Evolutionary conservation across 2,113 vertebrate species (phyloP).

Genomic region (Eublepharis macularius): DNA sequence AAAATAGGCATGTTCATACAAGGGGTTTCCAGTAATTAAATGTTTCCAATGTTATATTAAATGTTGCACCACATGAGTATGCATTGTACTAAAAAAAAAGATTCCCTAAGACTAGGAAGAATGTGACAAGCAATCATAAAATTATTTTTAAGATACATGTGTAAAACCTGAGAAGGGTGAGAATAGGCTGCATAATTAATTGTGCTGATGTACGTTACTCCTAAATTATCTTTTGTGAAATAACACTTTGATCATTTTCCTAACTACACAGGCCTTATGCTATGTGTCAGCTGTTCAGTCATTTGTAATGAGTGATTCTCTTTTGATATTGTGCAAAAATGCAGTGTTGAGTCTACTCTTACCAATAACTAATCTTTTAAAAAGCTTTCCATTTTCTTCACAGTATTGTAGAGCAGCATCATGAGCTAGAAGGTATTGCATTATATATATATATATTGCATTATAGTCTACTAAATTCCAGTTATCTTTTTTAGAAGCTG

Average conservation of each 20-base stretch:
- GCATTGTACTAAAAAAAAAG: too few relatives aligned
- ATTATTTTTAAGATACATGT: not conserved
- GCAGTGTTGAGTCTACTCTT: not conserved
- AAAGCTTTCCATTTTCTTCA: not conserved
- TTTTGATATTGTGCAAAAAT: conserved; percentile 18
- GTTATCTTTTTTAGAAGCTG: not conserved
- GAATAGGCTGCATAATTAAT: conserved; percentile 3
- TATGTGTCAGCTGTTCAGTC: conserved; percentile 7
- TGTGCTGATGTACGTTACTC: conserved; percentile 1
- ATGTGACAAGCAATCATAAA: not conserved
- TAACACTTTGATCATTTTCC: conserved; percentile 20
- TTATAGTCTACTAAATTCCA: not conserved
- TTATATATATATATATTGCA: too few relatives aligned
- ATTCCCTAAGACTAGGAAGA: too few relatives aligned
- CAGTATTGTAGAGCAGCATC: not conserved
- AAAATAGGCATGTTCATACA: not conserved
- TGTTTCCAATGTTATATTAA: not conserved
- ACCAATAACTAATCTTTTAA: not conserved
- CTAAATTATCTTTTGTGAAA: conserved; percentile 4
- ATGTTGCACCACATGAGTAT: not conserved
- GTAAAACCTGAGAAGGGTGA: conserved; percentile 5
- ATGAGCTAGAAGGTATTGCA: not conserved
- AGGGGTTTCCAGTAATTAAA: not conserved
- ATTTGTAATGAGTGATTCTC: not conserved
- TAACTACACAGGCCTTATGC: not conserved